Percentiles rank a stretch among this genome's conserved stretches.
These are phyloP conservation scores for Parauchenoglanis punctatus DNA, from an alignment of 2,797 vertebrate species.

Conservation along the genomic window DNA sequence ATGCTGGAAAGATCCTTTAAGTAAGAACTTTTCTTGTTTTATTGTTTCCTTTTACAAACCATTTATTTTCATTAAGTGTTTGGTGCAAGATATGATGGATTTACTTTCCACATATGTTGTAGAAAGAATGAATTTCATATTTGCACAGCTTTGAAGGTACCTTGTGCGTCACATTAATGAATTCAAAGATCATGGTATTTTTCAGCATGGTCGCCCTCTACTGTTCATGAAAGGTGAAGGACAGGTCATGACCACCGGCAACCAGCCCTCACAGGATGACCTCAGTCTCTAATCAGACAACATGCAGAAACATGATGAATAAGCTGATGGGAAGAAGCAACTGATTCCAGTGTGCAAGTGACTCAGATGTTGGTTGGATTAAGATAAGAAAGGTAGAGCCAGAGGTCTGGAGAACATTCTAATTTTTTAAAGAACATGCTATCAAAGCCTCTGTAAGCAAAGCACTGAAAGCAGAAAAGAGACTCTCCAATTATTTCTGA, in stretches of 20 bases:
- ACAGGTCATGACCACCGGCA: constrained; percentile 28
- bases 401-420: constrained; percentile 53
- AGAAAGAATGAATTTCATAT: background rate
- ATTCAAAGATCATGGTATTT: constrained; percentile 43
- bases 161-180: background rate
- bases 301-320: constrained; percentile 37
- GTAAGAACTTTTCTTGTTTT: too few relatives aligned
- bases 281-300: constrained; percentile 7
- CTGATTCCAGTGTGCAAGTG: constrained; percentile 21
- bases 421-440: constrained; percentile 30
- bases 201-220: constrained; percentile 73
- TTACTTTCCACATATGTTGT: background rate
- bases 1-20: background rate
- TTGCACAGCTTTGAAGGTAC: background rate
- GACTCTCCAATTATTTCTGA: constrained; percentile 75
- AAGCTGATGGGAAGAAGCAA: constrained; percentile 18
- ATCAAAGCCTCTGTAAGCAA: constrained; percentile 55
- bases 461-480: constrained; percentile 55
- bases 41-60: background rate
- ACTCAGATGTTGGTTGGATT: constrained; percentile 43
- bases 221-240: constrained; percentile 62
- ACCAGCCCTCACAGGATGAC: background rate
- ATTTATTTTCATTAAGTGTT: background rate
- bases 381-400: constrained; percentile 46
- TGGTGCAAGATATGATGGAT: background rate